Base-by-base conservation (phyloP, 2,797 vertebrate genomes). In the Cyprinodon diabolis region DNA sequence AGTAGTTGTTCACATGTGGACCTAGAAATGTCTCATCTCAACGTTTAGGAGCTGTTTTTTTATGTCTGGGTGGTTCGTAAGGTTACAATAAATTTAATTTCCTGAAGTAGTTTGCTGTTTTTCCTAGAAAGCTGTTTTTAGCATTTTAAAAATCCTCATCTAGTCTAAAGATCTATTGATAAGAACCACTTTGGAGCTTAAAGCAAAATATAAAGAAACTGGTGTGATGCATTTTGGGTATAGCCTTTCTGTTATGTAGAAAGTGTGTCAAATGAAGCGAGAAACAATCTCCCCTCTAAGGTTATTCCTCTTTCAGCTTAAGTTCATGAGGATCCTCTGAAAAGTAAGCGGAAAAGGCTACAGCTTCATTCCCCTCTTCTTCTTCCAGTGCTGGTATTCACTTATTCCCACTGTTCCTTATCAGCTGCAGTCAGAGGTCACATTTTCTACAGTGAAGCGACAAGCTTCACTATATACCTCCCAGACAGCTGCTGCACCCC, bases 311-410 rank as follows among this genome's bases (percentile, higher is more conserved):
- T 57, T 56, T 73, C 82, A 80, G 83, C 86, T 66, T 63, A 76
- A 76, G 77, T 92, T 92, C 93, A 91, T 87, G 85, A 88, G 85
- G 84, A 74, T 60, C 83, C 82, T 77, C 72, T 76, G 75, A 51
- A 55, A 71, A 47, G 62, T 66, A 55, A 23, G 30, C 6, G 15
- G 57, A 75, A 58, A 68, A 21, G 76, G 72, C 85, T 68, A 84
- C 80, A 60, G 82, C 75, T 68, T 80, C 83, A 72, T 87, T 85
- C 55, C 72, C 72, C 63, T 76, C 75, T 78, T 75, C 68, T 67
- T 68, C 35, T 6, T 21, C 69, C 72, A 19, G 37, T 17, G 4
- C 66, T 1, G 7, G 76, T 72, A 69, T 70, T 87, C 80, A 56
- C 78, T 49, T 43, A 43, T 43, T 43, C 40, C 51, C 76, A 75